These are phyloP conservation scores for Halcyon leucocephala DNA, from an alignment of 2,797 vertebrate genomes.

Conservation along the genomic window DNA sequence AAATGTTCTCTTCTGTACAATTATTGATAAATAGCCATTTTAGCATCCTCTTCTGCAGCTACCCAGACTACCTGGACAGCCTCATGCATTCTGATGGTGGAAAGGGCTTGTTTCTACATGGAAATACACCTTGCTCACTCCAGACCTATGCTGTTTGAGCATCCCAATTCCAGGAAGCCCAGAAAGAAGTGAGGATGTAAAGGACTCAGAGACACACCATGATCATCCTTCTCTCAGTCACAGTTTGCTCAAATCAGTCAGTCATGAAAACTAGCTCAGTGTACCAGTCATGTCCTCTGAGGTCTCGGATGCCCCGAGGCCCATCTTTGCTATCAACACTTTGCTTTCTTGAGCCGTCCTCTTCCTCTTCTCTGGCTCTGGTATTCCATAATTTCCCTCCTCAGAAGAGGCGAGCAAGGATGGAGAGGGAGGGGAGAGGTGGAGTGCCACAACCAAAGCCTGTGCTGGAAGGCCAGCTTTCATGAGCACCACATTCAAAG, in stretches of 20 bases:
- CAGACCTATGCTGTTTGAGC: neutral
- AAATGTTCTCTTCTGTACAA: neutral
- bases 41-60: neutral
- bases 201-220: neutral
- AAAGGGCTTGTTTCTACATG: neutral
- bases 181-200: neutral
- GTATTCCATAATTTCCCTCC: neutral
- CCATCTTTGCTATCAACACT: neutral
- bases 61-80: neutral
- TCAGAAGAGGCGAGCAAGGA: neutral
- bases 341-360: fast-evolving
- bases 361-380: neutral
- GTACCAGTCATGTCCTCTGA: fast-evolving
- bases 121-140: neutral
- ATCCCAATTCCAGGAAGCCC: neutral
- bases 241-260: neutral
- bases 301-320: neutral
- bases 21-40: neutral
- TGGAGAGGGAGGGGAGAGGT: neutral
- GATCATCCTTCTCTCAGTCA: neutral
- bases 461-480: neutral
- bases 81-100: neutral
- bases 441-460: neutral
- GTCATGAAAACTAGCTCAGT: fast-evolving
- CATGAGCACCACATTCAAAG: fast-evolving